Evolutionary conservation across 1,140 invertebrate species (phyloP), one percentile per base, ranked within the genome.

Genomic region (Nasonia vitripennis): DNA sequence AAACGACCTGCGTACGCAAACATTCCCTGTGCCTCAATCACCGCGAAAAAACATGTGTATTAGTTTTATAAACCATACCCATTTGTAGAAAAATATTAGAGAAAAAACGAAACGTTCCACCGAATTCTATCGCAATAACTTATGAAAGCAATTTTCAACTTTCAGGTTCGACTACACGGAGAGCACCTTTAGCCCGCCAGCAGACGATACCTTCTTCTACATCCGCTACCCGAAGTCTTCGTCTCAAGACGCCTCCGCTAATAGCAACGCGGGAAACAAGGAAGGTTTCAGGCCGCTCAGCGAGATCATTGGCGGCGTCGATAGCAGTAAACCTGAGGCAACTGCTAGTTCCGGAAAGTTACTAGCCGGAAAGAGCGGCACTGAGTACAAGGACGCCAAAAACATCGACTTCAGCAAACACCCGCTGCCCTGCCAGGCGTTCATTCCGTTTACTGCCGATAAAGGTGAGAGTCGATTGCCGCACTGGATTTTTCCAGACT

Each of bases 171-270:
- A 96, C 89, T 95, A 96, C 86, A 94, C 95, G 81, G 94, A 95
- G 71, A 95, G 93, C 83, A 93, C 96, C 20, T 95, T 96, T 87
- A 96, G 96, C 41, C 96, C 96, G 31, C 95, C 96, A 17, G 95
- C 95, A 17, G 94, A 95, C 71, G 96, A 96, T 89, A 96, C 96
- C 86, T 95, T 94, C 70, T 96, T 96, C 89, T 95, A 94, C 85
- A 95, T 96, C 85, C 94, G 94, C 34, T 96, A 96, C 89, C 94
- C 95, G 0, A 93, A 92, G 55, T 82, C 90, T 88, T 62, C 55
- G 55, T 62, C 55, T 62, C 55, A 62, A 62, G 55, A 62, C 5
- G 9, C 55, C 20, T 62, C 55, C 6, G 17, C 20, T n/a, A 89
- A 85, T 88, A 88, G 14, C 12, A 81, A 62, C 79, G 41, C n/a